phyloP scores from a whole-genome alignment of 2,888 invertebrate genomes.

The Limnephilus lunatus region DNA sequence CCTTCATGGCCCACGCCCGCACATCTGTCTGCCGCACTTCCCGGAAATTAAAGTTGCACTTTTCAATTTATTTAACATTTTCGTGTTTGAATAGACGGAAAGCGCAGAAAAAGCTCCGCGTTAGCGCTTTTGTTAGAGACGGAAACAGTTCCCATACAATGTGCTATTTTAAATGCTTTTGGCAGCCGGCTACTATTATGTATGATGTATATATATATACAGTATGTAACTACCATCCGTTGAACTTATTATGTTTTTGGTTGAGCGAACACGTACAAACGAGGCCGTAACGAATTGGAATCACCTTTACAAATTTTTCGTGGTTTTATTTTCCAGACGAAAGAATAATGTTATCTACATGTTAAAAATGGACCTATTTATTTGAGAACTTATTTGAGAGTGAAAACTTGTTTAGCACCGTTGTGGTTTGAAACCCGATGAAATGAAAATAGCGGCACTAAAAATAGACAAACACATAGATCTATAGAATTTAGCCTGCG shows the following conservation, averaged over 20 bases:
- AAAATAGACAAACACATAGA: no score
- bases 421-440: no score
- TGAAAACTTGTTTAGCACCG: no score
- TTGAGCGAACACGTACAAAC: not conserved
- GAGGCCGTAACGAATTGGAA: not conserved
- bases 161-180: not conserved
- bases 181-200: not conserved
- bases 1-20: not conserved
- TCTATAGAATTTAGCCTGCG: no score
- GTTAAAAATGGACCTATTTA: not conserved
- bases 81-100: not conserved
- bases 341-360: not conserved
- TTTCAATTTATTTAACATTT: not conserved
- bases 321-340: not conserved
- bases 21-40: not conserved
- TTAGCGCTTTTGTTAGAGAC: not conserved
- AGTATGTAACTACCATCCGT: not conserved
- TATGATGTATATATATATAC: not conserved
- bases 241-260: conserved; percentile 2
- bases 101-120: not conserved
- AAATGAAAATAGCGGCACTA: no score
- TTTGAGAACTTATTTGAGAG: no score
- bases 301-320: not conserved
- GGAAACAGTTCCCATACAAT: not conserved
- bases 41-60: not conserved